Evolutionary conservation across 1,140 invertebrate species (phyloP).

Genomic region (Cydia amplana): DNA sequence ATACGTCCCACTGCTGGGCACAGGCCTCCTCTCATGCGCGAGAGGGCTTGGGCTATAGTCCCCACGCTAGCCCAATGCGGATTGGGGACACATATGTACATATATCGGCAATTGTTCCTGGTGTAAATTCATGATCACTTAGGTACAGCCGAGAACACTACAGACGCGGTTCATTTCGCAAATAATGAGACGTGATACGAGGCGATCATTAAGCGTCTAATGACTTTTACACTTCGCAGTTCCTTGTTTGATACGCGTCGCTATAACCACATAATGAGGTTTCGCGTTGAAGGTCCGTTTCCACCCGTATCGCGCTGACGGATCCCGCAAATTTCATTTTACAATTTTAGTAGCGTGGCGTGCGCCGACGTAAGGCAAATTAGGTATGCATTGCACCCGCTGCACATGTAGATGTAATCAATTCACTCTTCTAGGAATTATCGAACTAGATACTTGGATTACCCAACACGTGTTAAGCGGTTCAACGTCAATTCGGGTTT

Average conservation of each 20-base stretch:
- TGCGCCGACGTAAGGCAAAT: slow-evolving; percentile 32
- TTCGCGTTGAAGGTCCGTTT: slow-evolving; percentile 65
- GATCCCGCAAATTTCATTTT: slow-evolving; percentile 46
- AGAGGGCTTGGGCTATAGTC: too few relatives aligned
- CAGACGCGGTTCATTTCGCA: slow-evolving; percentile 43
- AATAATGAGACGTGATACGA: slow-evolving; percentile 47
- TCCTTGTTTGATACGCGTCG: slow-evolving; percentile 55
- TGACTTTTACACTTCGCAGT: slow-evolving; percentile 48
- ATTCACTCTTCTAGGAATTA: slow-evolving; percentile 14
- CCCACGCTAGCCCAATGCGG: too few relatives aligned
- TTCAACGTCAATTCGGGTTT: neutral
- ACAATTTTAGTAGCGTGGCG: slow-evolving; percentile 44
- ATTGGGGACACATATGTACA: too few relatives aligned
- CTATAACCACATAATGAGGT: slow-evolving; percentile 70
- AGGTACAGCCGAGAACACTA: neutral
- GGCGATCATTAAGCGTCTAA: slow-evolving; percentile 56
- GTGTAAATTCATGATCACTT: neutral
- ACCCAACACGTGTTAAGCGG: neutral
- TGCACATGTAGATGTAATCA: slow-evolving; percentile 26
- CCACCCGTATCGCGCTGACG: slow-evolving; percentile 59
- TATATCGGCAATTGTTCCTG: too few relatives aligned
- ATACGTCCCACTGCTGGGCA: too few relatives aligned
- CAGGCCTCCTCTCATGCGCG: too few relatives aligned
- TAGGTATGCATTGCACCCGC: slow-evolving; percentile 12
- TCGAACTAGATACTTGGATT: neutral